A percentile compares a stretch with the other conserved stretches of the same genome.
Evolutionary conservation across 1,140 invertebrate genomes (phyloP).

Genomic region (Holcopasites calliopsidis): DNA sequence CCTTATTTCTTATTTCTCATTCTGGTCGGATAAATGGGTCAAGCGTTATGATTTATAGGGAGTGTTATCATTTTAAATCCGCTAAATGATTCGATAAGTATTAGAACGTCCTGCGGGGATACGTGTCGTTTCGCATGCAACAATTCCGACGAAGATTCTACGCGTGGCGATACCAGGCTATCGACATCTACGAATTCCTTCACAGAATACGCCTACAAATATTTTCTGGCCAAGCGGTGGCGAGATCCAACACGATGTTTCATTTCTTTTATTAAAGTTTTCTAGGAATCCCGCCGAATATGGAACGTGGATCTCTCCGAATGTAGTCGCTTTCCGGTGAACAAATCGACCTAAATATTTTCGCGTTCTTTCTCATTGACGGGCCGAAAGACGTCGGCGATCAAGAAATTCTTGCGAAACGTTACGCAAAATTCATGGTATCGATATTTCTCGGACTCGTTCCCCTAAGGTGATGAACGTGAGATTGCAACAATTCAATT

Average conservation of each 20-base stretch:
- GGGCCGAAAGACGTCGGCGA: background rate
- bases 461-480: too few species aligned
- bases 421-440: background rate
- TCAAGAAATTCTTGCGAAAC: background rate
- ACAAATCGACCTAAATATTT: background rate
- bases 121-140: too few species aligned
- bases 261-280: slow-evolving; percentile 57
- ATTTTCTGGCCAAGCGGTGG: background rate
- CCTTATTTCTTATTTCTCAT: too few species aligned
- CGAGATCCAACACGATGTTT: slow-evolving; percentile 55
- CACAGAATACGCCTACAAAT: slow-evolving; percentile 32
- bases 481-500: background rate
- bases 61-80: too few species aligned
- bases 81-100: too few species aligned
- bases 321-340: background rate
- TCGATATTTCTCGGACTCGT: background rate
- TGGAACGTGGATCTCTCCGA: background rate
- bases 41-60: too few species aligned
- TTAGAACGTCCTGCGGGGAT: too few species aligned
- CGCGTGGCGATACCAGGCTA: background rate
- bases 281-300: slow-evolving; percentile 47
- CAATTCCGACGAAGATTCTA: background rate
- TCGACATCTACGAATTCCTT: slow-evolving; percentile 33
- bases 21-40: too few species aligned
- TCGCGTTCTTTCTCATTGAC: background rate